A percentile compares a stretch with the other conserved stretches of the same genome.
Evolutionary conservation across 2,797 vertebrate species (phyloP).

Genomic region (Channa striata): DNA sequence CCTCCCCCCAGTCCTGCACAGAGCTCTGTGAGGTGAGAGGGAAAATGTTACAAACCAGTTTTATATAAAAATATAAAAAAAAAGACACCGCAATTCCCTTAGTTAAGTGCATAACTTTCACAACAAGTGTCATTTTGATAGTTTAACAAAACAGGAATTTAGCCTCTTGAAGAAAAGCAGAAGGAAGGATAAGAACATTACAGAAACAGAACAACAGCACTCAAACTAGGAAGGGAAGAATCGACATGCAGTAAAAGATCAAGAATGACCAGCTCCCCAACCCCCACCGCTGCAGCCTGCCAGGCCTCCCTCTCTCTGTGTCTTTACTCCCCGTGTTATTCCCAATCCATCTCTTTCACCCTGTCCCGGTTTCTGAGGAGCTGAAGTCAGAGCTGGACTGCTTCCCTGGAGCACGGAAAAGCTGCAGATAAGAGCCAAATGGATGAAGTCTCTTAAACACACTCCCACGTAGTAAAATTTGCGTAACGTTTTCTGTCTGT

Average conservation of each 20-base stretch:
- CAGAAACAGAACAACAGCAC: conserved; percentile 26
- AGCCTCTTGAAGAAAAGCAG: conserved; percentile 30
- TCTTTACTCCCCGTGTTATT: conserved; percentile 67
- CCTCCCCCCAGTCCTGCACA: conserved; percentile 95
- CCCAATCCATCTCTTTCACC: conserved; percentile 66
- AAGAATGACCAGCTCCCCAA: conserved; percentile 63
- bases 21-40: conserved; percentile 86
- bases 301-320: conserved; percentile 50
- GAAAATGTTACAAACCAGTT: conserved; percentile 8
- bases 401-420: conserved; percentile 42
- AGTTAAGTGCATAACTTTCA: background rate
- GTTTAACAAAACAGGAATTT: conserved; percentile 8
- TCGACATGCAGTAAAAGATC: conserved; percentile 65
- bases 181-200: conserved; percentile 11
- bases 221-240: conserved; percentile 31
- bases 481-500: conserved; percentile 1
- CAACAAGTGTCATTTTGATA: conserved; percentile 8
- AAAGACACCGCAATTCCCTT: background rate
- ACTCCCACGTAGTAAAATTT: conserved; percentile 35
- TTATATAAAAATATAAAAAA: background rate
- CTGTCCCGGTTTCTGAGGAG: conserved; percentile 45
- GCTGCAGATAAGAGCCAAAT: conserved; percentile 57
- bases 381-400: conserved; percentile 61
- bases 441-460: conserved; percentile 39
- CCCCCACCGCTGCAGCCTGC: conserved; percentile 65